Conservation (phyloP, 2,888 invertebrate genomes). For the Andrena dorsata region DNA sequence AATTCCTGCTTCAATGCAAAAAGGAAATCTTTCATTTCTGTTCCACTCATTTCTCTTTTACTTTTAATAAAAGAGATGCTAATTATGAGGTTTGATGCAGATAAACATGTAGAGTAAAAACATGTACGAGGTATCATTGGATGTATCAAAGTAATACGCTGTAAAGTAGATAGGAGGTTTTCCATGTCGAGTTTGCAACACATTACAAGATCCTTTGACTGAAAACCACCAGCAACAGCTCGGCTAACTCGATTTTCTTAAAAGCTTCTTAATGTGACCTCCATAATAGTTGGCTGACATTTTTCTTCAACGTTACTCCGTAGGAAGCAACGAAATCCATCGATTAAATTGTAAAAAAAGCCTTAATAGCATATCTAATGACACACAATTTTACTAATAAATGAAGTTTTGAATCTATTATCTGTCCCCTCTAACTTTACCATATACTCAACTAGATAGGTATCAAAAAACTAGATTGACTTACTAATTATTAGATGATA, state of each 20-base stretch:
- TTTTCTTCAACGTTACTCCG: constrained; percentile 13
- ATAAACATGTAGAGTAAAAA: background rate
- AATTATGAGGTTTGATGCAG: background rate
- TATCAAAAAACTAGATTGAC: too few relatives aligned
- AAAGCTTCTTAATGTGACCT: constrained; percentile 47
- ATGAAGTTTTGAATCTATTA: too few relatives aligned
- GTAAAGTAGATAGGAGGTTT: constrained; percentile 19
- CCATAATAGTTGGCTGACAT: background rate
- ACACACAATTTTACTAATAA: too few relatives aligned
- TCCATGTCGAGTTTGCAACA: constrained; percentile 4
- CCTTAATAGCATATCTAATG: background rate
- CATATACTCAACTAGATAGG: too few relatives aligned
- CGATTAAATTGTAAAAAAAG: background rate
- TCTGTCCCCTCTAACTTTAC: too few relatives aligned
- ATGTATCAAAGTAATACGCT: constrained; percentile 3
- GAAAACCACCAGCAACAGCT: constrained; percentile 13
- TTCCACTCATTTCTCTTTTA: background rate
- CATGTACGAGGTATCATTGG: background rate
- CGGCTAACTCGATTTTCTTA: constrained; percentile 44
- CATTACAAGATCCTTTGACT: constrained; percentile 40
- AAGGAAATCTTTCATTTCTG: background rate
- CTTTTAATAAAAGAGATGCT: background rate
- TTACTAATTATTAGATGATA: too few relatives aligned
- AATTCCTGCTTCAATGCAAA: background rate
- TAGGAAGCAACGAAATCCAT: constrained; percentile 3